Evolutionary conservation across 2,797 vertebrate species (phyloP).

Genomic region (Natrix natrix): DNA sequence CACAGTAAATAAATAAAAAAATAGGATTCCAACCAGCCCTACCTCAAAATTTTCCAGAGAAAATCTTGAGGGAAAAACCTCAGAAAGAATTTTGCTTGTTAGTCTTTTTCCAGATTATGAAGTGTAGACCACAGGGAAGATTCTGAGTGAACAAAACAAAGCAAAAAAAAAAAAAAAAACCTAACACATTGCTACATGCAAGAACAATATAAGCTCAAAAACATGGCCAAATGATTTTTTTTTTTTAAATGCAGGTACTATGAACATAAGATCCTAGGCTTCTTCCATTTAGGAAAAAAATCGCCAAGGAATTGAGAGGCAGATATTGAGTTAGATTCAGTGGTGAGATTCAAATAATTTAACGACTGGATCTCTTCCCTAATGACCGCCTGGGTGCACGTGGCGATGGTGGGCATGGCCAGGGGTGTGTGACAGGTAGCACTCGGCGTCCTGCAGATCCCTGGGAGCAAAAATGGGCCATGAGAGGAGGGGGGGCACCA

Average conservation of each 20-base stretch:
- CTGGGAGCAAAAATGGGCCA: too few relatives aligned
- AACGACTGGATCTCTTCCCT: too few relatives aligned
- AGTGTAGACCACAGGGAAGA: background rate
- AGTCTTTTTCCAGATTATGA: background rate
- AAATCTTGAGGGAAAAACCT: background rate
- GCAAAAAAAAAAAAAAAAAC: background rate
- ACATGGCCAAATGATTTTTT: background rate
- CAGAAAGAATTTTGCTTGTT: background rate
- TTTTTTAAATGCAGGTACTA: background rate
- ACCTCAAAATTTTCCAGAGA: background rate
- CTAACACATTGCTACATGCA: background rate
- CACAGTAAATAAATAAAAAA: background rate
- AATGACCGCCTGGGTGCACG: too few relatives aligned
- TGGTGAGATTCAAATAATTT: too few relatives aligned
- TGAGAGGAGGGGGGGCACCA: too few relatives aligned
- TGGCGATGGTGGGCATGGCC: too few relatives aligned
- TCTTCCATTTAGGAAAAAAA: background rate
- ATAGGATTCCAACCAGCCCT: background rate
- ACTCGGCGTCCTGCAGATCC: too few relatives aligned
- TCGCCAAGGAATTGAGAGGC: background rate
- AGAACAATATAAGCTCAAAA: background rate
- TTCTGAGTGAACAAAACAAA: background rate
- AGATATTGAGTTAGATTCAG: background rate
- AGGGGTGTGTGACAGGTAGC: too few relatives aligned
- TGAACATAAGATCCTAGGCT: too few relatives aligned